Conservation (phyloP, 2,113 vertebrate genomes). For the Anarrhichthys ocellatus region DNA sequence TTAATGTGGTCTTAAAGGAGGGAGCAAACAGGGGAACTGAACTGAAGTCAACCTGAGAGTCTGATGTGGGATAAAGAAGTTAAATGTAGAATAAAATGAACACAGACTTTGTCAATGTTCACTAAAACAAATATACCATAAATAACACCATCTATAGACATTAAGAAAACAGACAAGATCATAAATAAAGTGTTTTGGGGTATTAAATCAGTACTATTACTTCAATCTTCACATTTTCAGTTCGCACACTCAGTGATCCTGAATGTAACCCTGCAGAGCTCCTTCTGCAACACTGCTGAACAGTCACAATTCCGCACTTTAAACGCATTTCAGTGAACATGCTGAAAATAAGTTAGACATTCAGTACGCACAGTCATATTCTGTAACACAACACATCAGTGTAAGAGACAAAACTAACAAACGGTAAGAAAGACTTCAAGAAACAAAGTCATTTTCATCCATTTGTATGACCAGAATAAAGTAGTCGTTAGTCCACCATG, state of each 20-base stretch:
- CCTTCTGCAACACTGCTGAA: slow-evolving; percentile 7
- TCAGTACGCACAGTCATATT: slow-evolving; percentile 52
- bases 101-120: slow-evolving; percentile 9
- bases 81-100: slow-evolving; percentile 12
- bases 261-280: slow-evolving; percentile 12
- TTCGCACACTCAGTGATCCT: slow-evolving; percentile 36
- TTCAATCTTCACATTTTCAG: slow-evolving; percentile 4
- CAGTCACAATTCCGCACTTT: neutral
- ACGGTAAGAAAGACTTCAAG: neutral
- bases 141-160: slow-evolving; percentile 24
- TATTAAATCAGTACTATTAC: neutral
- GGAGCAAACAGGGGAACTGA: neutral
- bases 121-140: slow-evolving; percentile 17
- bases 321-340: slow-evolving; percentile 12
- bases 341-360: slow-evolving; percentile 65
- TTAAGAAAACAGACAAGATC: neutral
- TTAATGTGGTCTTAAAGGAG: neutral
- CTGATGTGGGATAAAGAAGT: neutral
- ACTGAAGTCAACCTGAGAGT: slow-evolving; percentile 36
- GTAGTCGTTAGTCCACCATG: neutral
- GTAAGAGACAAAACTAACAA: neutral
- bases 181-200: neutral
- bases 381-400: slow-evolving; percentile 45
- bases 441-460: neutral
- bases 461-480: slow-evolving; percentile 9